phyloP scores from a whole-genome alignment of 2,888 invertebrate genomes.

The Pseudococcus jackbeardsleyi region DNA sequence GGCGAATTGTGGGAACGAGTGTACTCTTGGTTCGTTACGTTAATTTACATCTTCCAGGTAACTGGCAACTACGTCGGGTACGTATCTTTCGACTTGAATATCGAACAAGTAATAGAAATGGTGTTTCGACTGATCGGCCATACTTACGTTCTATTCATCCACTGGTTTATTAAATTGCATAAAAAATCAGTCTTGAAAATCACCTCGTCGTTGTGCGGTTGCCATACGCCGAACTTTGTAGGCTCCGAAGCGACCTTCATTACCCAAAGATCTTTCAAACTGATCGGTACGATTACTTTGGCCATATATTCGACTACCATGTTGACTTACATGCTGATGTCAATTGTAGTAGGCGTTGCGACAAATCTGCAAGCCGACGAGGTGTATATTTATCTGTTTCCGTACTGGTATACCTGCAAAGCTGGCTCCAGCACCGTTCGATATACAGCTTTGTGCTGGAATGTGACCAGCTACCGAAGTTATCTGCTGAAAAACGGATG shows the following conservation, averaged over 20 bases:
- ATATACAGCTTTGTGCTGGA: background rate
- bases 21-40: background rate
- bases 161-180: slow-evolving; percentile 24
- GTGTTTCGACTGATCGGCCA: slow-evolving; percentile 18
- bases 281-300: background rate
- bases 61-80: slow-evolving; percentile 39
- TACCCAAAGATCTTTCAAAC: background rate
- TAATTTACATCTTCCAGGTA: background rate
- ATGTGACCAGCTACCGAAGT: background rate
- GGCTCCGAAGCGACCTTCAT: background rate
- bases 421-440: too few relatives aligned
- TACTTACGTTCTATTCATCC: background rate
- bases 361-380: background rate
- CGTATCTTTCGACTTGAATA: slow-evolving; percentile 8
- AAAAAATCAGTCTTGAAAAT: slow-evolving; percentile 16
- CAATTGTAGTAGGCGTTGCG: background rate
- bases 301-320: background rate
- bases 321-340: slow-evolving; percentile 40
- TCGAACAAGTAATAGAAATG: slow-evolving; percentile 27
- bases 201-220: background rate
- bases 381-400: slow-evolving; percentile 20
- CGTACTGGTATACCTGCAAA: slow-evolving; percentile 22
- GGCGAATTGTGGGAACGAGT: background rate
- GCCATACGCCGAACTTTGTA: background rate
- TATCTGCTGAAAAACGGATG: slow-evolving; percentile 9